Evolutionary conservation across 2,888 invertebrate species (phyloP).

Genomic region (Itoplectis maculator): DNA sequence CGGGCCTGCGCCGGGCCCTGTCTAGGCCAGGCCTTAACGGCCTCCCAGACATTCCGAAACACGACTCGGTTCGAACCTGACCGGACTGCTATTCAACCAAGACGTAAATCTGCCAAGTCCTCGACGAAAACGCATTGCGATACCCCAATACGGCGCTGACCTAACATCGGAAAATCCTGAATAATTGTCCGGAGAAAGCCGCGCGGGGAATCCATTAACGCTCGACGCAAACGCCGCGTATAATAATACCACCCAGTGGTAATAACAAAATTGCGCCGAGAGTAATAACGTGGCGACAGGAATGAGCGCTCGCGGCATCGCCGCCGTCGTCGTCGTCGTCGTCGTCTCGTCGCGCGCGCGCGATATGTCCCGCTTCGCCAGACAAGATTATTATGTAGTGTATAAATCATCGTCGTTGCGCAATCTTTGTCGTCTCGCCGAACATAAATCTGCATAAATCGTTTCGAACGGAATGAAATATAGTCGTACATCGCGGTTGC

Average conservation of each 20-base stretch:
- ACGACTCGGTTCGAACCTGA: no score
- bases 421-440: slow-evolving; percentile 59
- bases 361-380: slow-evolving; percentile 60
- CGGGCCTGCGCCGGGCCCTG: no score
- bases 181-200: not conserved
- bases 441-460: slow-evolving; percentile 66
- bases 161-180: no score
- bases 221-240: not conserved
- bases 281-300: slow-evolving; percentile 34
- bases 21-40: no score
- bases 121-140: no score
- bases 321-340: slow-evolving; percentile 13
- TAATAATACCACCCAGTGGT: not conserved
- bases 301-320: slow-evolving; percentile 28
- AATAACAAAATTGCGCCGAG: slow-evolving; percentile 27
- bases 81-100: no score
- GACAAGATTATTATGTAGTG: slow-evolving; percentile 63
- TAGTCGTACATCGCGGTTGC: slow-evolving; percentile 25
- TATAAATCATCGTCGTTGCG: slow-evolving; percentile 62
- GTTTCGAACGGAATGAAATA: slow-evolving; percentile 61
- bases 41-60: no score
- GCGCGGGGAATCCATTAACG: slow-evolving; percentile 18
- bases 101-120: no score
- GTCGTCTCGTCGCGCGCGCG: slow-evolving; percentile 3
- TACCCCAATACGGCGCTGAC: no score